Base-by-base conservation (phyloP, 2,888 invertebrate species). In the Sesamia inferens region DNA sequence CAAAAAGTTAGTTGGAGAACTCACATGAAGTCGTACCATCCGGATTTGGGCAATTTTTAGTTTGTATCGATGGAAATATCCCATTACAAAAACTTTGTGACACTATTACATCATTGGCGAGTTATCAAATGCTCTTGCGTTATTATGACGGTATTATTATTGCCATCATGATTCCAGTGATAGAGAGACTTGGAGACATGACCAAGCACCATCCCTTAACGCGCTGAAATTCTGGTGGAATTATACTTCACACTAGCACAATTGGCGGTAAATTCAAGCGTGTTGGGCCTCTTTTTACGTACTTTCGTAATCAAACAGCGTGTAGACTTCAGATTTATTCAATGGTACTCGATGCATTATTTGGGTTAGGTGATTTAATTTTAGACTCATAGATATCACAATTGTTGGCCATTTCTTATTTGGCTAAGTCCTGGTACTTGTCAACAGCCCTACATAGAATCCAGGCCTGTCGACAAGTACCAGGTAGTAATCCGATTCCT, bases 1-100 rank as follows among this genome's bases (percentile, higher is more conserved):
- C 92, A 92, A 76, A 90, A 88, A 84, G 91, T 91, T 5, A 90
- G 91, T 78, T 92, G 89, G 88, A 93, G 90, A 68, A 91, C 91
- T 0, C 95, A 95, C 71, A 94, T 94, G 94, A 94, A 93, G 73
- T 90, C 92, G 0, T 90, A 93, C 63, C 95, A 94, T 81, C 92
- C 94, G 0, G 92, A 92, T 70, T 87, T 81, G 79, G 90, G 74
- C 24, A 89, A 83, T 85, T 73, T 76, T 81, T 67, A 68, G 22
- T 51, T 59, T 24, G 10, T 44, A 24, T 16, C 11, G 5, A 5
- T n/a, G 8, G 19, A 39, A 24, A 24, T 14, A 42, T 13, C 3
- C 8, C 14, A 11, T 48, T 13, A 47, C 0, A 24, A 47, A 47
- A 31, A 22, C 0, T 5, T 0, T 31, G 31, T 31, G 31, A 31